phyloP scores from a whole-genome alignment of 2,113 vertebrate genomes.

The Haemorhous mexicanus region DNA sequence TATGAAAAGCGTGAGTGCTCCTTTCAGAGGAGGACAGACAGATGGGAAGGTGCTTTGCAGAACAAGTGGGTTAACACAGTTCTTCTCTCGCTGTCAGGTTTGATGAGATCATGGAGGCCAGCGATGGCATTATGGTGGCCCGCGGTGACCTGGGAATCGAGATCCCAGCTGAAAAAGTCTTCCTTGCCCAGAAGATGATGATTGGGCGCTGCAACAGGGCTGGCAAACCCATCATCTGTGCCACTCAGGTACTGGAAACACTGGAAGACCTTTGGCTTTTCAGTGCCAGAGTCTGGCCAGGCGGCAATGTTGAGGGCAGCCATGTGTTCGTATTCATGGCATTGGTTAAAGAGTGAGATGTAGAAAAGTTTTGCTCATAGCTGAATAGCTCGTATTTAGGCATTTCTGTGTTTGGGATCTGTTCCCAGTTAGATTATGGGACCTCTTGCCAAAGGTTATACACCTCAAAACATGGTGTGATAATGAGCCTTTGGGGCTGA shows the following conservation, averaged over 20 bases:
- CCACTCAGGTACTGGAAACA: constrained; percentile 82
- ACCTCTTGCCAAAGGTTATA: not conserved
- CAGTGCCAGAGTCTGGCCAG: accelerated
- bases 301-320: accelerated
- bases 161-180: constrained; percentile 97
- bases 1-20: accelerated
- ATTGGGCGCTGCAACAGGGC: constrained; percentile 93
- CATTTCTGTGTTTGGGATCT: not conserved
- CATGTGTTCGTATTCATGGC: accelerated
- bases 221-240: constrained; percentile 94
- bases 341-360: accelerated
- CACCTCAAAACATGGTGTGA: accelerated
- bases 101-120: constrained; percentile 96
- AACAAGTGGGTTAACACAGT: not conserved
- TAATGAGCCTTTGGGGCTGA: not conserved
- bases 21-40: not conserved
- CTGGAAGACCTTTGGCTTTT: accelerated
- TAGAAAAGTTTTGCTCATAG: not conserved
- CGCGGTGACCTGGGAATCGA: constrained; percentile 96
- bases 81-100: constrained; percentile 73
- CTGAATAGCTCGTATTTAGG: not conserved
- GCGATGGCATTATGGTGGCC: constrained; percentile 98
- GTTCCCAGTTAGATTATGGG: accelerated
- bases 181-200: constrained; percentile 99
- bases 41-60: not conserved